phyloP scores from a whole-genome alignment of 2,797 vertebrate species.

The Eutrigla gurnardus region DNA sequence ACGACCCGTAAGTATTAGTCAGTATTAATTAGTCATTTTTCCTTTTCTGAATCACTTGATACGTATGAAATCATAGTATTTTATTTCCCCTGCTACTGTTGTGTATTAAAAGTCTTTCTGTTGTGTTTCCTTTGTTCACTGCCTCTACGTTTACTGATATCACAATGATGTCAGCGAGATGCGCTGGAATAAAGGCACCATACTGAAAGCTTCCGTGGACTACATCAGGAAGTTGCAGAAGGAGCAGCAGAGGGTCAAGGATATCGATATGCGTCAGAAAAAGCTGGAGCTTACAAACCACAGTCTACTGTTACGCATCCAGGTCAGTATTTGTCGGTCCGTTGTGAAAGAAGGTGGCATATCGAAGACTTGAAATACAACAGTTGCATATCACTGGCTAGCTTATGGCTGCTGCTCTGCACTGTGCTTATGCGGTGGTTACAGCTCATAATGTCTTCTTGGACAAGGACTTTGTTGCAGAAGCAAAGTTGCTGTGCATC shows the following conservation, averaged over 20 bases:
- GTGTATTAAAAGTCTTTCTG: neutral
- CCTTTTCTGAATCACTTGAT: neutral
- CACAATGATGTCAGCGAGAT: conserved; percentile 84
- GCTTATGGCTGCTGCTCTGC: no score
- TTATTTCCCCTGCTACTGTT: neutral
- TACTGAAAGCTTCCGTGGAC: conserved; percentile 94
- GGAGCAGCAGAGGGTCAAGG: conserved; percentile 91
- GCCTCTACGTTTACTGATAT: neutral
- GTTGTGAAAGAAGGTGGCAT: neutral
- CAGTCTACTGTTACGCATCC: conserved; percentile 88
- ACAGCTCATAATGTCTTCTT: no score
- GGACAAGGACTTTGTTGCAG: no score
- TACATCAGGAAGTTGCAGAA: conserved; percentile 95
- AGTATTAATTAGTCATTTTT: neutral
- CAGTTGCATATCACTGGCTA: no score
- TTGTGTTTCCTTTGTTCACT: neutral
- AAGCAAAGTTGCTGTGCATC: no score
- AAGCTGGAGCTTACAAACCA: conserved; percentile 92
- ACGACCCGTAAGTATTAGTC: conserved; percentile 88
- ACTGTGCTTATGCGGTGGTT: neutral
- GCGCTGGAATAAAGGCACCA: conserved; percentile 97
- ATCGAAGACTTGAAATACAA: neutral
- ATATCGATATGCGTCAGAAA: conserved; percentile 89
- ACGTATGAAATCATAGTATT: neutral
- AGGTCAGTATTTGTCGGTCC: conserved; percentile 79